phyloP scores from a whole-genome alignment of 2,888 invertebrate species.

The Fissipunctia ypsillon region DNA sequence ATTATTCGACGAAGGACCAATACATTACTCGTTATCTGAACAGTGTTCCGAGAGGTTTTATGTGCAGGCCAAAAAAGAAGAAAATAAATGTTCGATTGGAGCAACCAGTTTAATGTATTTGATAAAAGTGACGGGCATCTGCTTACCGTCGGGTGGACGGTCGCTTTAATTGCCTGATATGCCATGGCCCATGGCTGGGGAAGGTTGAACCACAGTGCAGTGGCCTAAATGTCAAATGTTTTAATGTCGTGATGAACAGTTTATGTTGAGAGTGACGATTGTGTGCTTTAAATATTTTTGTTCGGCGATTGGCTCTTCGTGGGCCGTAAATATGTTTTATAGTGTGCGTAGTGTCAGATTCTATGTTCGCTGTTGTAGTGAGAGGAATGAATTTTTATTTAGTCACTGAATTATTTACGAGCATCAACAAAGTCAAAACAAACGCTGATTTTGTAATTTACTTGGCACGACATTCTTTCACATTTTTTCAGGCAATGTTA shows the following conservation, averaged over 20 bases:
- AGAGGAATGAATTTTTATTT: constrained; percentile 45
- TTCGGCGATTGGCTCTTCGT: constrained; percentile 40
- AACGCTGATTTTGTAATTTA: constrained; percentile 52
- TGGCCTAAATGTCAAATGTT: constrained; percentile 78
- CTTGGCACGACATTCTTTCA: constrained; percentile 31
- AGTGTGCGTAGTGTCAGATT: constrained; percentile 39
- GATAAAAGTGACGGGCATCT: constrained; percentile 90
- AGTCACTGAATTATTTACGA: constrained; percentile 52
- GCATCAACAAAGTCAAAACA: constrained; percentile 51
- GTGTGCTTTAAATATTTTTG: constrained; percentile 51
- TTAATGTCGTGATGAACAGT: constrained; percentile 63
- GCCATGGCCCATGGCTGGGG: constrained; percentile 70
- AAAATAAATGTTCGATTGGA: constrained; percentile 85
- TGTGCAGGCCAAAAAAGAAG: constrained; percentile 77
- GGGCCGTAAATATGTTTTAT: constrained; percentile 53
- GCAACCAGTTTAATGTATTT: constrained; percentile 89
- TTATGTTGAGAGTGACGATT: constrained; percentile 56
- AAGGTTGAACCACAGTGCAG: constrained; percentile 69
- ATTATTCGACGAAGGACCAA: constrained; percentile 85
- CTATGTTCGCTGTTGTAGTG: constrained; percentile 31
- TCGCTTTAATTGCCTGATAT: constrained; percentile 89
- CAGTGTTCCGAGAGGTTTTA: constrained; percentile 80
- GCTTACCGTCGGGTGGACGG: constrained; percentile 83
- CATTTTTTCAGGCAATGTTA: constrained; percentile 5
- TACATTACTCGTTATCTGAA: constrained; percentile 88